Base-by-base conservation (phyloP, 1,140 invertebrate species). In the Zaprionus capensis region DNA sequence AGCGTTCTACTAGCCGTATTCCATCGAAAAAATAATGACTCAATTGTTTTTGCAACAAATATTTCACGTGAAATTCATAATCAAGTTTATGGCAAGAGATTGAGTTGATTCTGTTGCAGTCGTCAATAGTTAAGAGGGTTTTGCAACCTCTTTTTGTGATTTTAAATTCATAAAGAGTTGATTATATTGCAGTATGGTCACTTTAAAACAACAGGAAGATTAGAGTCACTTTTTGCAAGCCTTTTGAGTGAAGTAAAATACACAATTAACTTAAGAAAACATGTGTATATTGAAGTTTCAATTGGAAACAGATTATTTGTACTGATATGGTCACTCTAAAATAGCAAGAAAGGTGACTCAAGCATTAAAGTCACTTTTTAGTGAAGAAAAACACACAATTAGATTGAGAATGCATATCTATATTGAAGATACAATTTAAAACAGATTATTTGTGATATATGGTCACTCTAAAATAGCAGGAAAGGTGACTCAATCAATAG, bases 11-110 rank as follows among this genome's bases (percentile, higher is more conserved):
- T 26, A 22, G 3, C 9, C 20, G 46, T 12, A 41, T 66, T 55
- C 14, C 22, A 24, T 11, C 4, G 20, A 24, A 28, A 28, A 62
- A 24, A 11, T 24, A 24, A 34, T 65, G 62, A 65, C 62, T 65
- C 49, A 55, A 65, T 17, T 34, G 46, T 51, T 51, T 5, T 24
- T 9, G 46, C 46, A 24, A 51, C 22, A 24, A 22, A 51, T 14
- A 51, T 24, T 24, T 51, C 20, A 51, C 3, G 5, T 24, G 11
- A 51, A 24, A 51, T 51, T 24, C 46, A 14, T 11, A 24, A 24
- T 51, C 46, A 49, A 49, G 46, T 20, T 20, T 49, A 11, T 3
- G 44, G 11, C 46, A 51, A 51, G 46, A 20, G 20, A 22, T 51
- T 24, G 1, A 22, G 20, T 14, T 14, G 11, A 51, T 51, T 51